Evolutionary conservation across 1,140 invertebrate genomes (phyloP).

Genomic region (Latrodectus geometricus): DNA sequence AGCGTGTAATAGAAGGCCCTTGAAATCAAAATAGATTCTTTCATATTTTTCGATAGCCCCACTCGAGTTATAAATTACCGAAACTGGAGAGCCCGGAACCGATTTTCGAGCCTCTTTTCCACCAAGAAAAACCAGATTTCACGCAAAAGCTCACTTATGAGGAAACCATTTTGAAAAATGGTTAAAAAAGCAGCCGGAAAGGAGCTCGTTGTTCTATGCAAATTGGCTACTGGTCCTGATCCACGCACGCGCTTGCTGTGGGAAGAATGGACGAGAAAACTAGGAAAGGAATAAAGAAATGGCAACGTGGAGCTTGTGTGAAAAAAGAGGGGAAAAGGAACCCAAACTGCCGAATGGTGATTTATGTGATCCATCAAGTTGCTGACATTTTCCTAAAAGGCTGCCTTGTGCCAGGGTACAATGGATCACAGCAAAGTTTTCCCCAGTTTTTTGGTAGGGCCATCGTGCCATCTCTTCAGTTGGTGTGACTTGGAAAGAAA

Average conservation of each 20-base stretch:
- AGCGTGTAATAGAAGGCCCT: conserved; percentile 37
- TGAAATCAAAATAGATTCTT: conserved; percentile 23
- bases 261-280: conserved; percentile 27
- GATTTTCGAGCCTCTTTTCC: neutral
- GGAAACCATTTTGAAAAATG: conserved; percentile 50
- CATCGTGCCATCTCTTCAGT: conserved; percentile 15
- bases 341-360: conserved; percentile 30
- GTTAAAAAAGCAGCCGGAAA: conserved; percentile 48
- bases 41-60: conserved; percentile 4
- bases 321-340: conserved; percentile 11
- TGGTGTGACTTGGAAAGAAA: neutral
- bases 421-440: conserved; percentile 34
- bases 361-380: conserved; percentile 57
- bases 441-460: conserved; percentile 6
- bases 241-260: conserved; percentile 11
- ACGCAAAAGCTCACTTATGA: conserved; percentile 33
- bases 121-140: conserved; percentile 20
- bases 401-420: conserved; percentile 45
- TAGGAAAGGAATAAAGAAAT: conserved; percentile 1
- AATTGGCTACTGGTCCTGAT: conserved; percentile 21
- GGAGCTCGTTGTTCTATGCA: conserved; percentile 44
- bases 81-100: conserved; percentile 8
- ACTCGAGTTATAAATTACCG: conserved; percentile 43
- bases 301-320: neutral
- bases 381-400: conserved; percentile 40